These are phyloP conservation scores for Poeciliopsis gracilis DNA, from an alignment of 2,797 vertebrate species.

Conservation along the genomic window DNA sequence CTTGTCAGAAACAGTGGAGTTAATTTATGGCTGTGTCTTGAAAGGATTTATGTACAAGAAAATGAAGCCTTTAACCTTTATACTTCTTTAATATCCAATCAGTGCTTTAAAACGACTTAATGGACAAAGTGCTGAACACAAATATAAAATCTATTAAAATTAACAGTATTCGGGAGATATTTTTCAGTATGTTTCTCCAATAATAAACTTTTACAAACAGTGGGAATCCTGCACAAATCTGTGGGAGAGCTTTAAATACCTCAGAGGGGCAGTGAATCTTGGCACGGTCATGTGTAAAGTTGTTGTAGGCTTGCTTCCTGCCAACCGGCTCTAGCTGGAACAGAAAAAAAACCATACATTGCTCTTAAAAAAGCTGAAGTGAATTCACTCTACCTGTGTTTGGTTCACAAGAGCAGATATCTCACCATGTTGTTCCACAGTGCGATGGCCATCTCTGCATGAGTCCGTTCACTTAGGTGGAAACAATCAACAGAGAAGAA, in stretches of 20 bases:
- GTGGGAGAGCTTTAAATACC: conserved; percentile 53
- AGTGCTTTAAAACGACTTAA: background rate
- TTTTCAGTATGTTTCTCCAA: background rate
- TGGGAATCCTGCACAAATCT: conserved; percentile 1
- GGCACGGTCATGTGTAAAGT: conserved; percentile 86
- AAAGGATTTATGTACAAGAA: background rate
- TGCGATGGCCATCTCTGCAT: conserved; percentile 89
- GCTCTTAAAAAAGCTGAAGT: conserved; percentile 1
- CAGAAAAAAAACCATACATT: background rate
- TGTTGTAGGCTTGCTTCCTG: conserved; percentile 86
- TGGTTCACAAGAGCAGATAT: background rate
- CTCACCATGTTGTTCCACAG: conserved; percentile 96
- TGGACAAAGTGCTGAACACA: background rate
- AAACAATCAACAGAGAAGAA: conserved; percentile 91
- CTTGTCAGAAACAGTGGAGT: background rate
- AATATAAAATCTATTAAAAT: background rate
- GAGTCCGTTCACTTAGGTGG: conserved; percentile 85
- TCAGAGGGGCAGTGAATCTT: conserved; percentile 88
- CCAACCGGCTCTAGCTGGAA: conserved; percentile 88
- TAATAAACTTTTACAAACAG: background rate
- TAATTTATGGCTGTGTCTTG: background rate
- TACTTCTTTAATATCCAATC: background rate
- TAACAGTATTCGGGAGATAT: background rate
- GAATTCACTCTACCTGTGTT: background rate
- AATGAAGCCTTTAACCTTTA: background rate